A percentile compares a stretch with the other conserved stretches of the same genome.
Conservation (phyloP, 1,140 invertebrate genomes). For the Drosophila sproati region DNA sequence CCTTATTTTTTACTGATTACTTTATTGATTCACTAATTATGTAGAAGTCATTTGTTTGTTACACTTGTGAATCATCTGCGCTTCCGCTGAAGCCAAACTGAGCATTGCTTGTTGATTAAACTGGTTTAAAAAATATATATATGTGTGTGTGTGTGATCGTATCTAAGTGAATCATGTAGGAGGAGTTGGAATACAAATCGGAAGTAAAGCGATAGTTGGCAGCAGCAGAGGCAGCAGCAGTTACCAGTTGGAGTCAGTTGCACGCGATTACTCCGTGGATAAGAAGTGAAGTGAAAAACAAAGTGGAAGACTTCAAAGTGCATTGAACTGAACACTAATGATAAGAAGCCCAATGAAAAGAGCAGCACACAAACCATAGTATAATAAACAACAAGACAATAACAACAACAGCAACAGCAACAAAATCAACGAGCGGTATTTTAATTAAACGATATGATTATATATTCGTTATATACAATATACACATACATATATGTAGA, state of each 20-base stretch:
- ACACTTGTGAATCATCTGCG: constrained; percentile 45
- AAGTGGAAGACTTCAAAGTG: constrained; percentile 36
- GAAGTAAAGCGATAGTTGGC: constrained; percentile 43
- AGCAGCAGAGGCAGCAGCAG: not conserved
- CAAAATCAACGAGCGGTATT: constrained; percentile 5
- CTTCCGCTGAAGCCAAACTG: constrained; percentile 42
- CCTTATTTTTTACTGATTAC: constrained; percentile 43
- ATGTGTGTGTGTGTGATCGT: constrained; percentile 7
- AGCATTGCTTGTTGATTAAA: constrained; percentile 38
- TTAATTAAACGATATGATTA: constrained; percentile 6
- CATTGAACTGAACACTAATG: constrained; percentile 44
- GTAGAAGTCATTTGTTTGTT: constrained; percentile 38
- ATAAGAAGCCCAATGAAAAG: constrained; percentile 33
- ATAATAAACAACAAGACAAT: constrained; percentile 13
- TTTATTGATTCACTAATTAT: constrained; percentile 20
- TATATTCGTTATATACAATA: not conserved
- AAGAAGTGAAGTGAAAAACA: constrained; percentile 23
- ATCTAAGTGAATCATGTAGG: constrained; percentile 37
- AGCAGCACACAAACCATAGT: constrained; percentile 3
- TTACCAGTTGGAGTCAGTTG: constrained; percentile 8
- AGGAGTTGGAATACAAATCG: constrained; percentile 34
- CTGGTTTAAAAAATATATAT: constrained; percentile 36
- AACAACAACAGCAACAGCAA: not conserved
- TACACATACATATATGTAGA: not conserved
- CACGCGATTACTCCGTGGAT: constrained; percentile 33